phyloP scores from a whole-genome alignment of 2,113 vertebrate species.

The Podarcis raffonei region DNA sequence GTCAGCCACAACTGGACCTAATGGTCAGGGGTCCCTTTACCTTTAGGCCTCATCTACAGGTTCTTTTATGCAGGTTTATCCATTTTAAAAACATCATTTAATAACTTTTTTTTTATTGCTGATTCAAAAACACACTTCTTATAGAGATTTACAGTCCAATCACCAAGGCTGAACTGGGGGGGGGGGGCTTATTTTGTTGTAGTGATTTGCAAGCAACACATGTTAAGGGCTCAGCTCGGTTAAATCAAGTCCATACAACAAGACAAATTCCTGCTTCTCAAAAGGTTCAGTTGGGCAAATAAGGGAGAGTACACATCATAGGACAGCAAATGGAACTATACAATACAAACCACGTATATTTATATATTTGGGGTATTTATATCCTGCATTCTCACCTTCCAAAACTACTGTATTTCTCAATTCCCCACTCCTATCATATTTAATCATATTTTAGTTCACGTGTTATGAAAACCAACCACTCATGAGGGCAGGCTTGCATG shows the following conservation, averaged over 20 bases:
- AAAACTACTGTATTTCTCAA: neutral
- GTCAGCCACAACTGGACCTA: no score
- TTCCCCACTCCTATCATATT: neutral
- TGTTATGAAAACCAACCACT: neutral
- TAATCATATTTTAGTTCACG: neutral
- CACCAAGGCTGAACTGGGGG: neutral
- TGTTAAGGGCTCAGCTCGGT: neutral
- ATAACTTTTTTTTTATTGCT: neutral
- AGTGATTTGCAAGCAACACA: neutral
- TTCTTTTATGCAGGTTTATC: neutral
- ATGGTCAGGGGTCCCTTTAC: no score
- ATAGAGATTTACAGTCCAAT: neutral
- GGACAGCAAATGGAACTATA: neutral
- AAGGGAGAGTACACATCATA: neutral
- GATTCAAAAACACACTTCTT: neutral
- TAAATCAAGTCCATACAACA: neutral
- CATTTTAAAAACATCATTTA: neutral
- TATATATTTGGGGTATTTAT: no score
- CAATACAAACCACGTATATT: neutral
- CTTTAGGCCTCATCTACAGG: neutral
- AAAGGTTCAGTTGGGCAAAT: neutral
- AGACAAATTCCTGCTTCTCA: neutral
- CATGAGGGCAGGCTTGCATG: neutral
- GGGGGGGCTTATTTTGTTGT: neutral
- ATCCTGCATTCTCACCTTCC: neutral